Evolutionary conservation across 2,113 vertebrate genomes (phyloP).

Genomic region (Leiothrix lutea): DNA sequence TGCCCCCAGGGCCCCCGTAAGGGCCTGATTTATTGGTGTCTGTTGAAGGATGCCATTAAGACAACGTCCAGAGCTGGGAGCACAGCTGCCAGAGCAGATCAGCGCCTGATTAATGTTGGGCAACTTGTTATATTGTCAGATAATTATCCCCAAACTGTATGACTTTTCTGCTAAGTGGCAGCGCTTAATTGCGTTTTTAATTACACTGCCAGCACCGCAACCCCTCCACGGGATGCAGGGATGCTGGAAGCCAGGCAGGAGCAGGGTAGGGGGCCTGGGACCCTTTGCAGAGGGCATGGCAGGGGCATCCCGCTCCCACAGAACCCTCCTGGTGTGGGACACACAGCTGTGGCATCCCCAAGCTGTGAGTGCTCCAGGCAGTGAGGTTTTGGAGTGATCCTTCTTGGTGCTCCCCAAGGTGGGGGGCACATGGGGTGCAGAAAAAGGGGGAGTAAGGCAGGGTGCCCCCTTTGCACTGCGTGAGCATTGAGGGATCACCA

Average conservation of each 20-base stretch:
- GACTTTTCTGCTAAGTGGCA: slow-evolving; percentile 72
- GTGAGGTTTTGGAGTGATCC: neutral
- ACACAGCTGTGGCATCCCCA: neutral
- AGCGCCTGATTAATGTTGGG: slow-evolving; percentile 67
- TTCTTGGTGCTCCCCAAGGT: fast-evolving
- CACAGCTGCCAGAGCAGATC: slow-evolving; percentile 65
- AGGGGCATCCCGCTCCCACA: neutral
- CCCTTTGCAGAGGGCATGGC: neutral
- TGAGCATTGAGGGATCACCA: neutral
- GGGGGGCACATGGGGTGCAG: fast-evolving
- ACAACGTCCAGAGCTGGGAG: neutral
- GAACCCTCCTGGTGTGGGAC: neutral
- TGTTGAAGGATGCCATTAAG: neutral
- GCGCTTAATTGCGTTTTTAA: slow-evolving; percentile 71
- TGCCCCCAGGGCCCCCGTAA: neutral
- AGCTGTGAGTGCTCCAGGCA: neutral
- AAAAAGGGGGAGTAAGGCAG: neutral
- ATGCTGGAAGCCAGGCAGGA: neutral
- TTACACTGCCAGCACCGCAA: slow-evolving; percentile 35
- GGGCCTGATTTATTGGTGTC: slow-evolving; percentile 6
- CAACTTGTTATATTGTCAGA: slow-evolving; percentile 76
- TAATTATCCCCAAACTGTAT: slow-evolving; percentile 74
- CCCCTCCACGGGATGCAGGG: neutral
- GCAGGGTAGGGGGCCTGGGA: neutral
- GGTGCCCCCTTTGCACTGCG: neutral